These are phyloP conservation scores for Laothoe populi DNA, from an alignment of 2,888 invertebrate species.

Conservation along the genomic window DNA sequence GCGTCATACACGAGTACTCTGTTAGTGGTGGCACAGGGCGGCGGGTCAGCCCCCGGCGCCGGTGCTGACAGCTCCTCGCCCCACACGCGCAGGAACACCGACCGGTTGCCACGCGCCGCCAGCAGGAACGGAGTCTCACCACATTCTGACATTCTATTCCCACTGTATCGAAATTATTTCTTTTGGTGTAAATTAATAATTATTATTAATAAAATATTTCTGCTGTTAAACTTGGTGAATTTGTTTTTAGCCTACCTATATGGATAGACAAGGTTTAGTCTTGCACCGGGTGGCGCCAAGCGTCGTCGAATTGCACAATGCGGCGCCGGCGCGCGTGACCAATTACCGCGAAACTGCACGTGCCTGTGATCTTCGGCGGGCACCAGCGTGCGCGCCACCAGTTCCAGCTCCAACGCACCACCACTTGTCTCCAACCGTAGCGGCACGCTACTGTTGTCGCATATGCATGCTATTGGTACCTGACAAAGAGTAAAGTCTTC, in stretches of 20 bases:
- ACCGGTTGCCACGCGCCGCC: conserved; percentile 91
- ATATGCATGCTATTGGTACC: conserved; percentile 90
- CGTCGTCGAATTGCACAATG: conserved; percentile 55
- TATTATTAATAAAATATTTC: background rate
- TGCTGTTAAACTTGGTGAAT: background rate
- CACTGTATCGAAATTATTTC: conserved; percentile 37
- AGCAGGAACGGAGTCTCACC: conserved; percentile 92
- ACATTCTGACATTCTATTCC: conserved; percentile 81
- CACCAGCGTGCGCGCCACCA: conserved; percentile 89
- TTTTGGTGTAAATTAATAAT: too few species aligned
- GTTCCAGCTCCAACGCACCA: conserved; percentile 89
- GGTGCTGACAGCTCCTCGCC: conserved; percentile 90
- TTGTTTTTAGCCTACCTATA: conserved; percentile 51
- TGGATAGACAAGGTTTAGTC: conserved; percentile 65
- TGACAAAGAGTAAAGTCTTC: conserved; percentile 32
- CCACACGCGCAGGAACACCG: conserved; percentile 93
- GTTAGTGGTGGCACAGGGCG: conserved; percentile 90
- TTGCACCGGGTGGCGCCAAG: conserved; percentile 59
- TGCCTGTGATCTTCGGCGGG: conserved; percentile 93
- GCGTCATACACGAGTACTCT: conserved; percentile 93
- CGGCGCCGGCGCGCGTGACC: conserved; percentile 49
- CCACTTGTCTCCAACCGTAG: conserved; percentile 56
- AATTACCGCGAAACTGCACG: conserved; percentile 90
- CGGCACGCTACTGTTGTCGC: conserved; percentile 87
- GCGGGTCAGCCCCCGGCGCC: conserved; percentile 86